These are phyloP conservation scores for Neotoxoptera formosana DNA, from an alignment of 1,140 invertebrate genomes.

Conservation along the genomic window DNA sequence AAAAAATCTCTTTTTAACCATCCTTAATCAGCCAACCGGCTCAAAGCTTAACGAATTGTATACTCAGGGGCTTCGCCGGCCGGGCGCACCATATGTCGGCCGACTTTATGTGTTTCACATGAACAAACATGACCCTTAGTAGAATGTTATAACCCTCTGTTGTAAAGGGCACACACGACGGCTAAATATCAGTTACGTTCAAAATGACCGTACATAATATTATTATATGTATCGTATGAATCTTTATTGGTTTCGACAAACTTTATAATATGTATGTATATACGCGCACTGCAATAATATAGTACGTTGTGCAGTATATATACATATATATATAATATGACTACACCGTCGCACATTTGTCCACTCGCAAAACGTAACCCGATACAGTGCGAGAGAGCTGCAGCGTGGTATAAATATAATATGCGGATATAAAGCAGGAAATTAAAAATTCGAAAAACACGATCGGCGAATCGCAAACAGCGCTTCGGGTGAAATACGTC, in stretches of 20 bases:
- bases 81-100: conserved; percentile 39
- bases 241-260: conserved; percentile 27
- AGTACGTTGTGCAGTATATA: too few species aligned
- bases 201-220: background rate
- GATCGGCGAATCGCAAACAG: background rate
- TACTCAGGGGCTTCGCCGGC: conserved; percentile 29
- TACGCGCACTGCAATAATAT: background rate
- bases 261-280: background rate
- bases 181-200: conserved; percentile 52
- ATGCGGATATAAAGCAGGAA: background rate
- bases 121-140: conserved; percentile 54
- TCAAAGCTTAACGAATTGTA: conserved; percentile 44
- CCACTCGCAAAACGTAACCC: background rate
- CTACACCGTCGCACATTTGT: background rate
- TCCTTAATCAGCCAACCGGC: conserved; percentile 44
- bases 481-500: background rate
- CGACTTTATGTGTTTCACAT: conserved; percentile 53
- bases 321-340: background rate
- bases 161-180: conserved; percentile 40
- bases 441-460: background rate
- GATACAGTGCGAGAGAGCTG: background rate
- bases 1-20: conserved; percentile 31
- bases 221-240: background rate
- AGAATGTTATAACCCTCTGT: background rate
- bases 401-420: background rate